These are phyloP conservation scores for Eugnorisma glareosa DNA, from an alignment of 2,888 invertebrate genomes.

Conservation along the genomic window DNA sequence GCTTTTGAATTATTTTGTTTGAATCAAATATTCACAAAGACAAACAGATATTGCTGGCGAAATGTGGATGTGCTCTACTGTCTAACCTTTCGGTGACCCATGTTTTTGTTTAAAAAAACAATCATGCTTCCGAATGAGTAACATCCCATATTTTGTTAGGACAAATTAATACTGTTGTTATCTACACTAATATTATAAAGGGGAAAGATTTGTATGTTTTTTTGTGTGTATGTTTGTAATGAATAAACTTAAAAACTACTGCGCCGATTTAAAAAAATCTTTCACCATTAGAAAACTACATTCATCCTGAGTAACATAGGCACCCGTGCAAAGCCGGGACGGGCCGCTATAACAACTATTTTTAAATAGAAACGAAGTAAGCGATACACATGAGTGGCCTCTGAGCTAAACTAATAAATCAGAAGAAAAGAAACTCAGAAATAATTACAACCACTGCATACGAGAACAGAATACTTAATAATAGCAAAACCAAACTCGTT, in stretches of 20 bases:
- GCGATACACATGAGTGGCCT: not conserved
- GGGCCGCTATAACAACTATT: no score
- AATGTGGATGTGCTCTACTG: not conserved
- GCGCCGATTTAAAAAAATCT: no score
- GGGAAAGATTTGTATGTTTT: no score
- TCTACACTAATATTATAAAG: no score
- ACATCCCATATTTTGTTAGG: not conserved
- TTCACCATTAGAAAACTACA: no score
- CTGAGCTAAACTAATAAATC: constrained; percentile 10
- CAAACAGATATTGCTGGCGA: not conserved
- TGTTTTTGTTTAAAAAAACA: not conserved
- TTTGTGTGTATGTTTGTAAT: no score
- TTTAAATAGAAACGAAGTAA: not conserved
- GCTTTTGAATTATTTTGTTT: not conserved
- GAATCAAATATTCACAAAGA: not conserved
- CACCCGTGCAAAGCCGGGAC: no score
- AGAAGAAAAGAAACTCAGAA: constrained; percentile 12
- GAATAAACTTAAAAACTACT: no score
- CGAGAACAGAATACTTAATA: constrained; percentile 20
- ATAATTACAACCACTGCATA: constrained; percentile 5
- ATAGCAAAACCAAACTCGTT: not conserved
- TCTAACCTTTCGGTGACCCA: not conserved
- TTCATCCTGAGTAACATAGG: no score
- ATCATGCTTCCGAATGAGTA: not conserved
- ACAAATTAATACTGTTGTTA: not conserved